phyloP scores from a whole-genome alignment of 2,888 invertebrate genomes.

The Gryllus longicercus region DNA sequence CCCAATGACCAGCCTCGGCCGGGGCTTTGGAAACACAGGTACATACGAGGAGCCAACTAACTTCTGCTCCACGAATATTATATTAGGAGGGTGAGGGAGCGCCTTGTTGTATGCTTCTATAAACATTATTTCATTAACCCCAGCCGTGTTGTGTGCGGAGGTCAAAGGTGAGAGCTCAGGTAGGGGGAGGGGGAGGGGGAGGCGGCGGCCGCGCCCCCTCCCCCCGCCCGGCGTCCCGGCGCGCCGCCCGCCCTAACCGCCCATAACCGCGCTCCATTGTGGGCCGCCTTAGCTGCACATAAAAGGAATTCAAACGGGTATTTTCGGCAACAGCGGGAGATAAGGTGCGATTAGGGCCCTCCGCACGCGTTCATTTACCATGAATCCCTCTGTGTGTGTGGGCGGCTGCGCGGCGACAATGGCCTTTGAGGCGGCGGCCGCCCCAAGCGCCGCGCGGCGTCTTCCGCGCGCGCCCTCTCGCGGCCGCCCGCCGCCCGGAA shows the following conservation, averaged over 20 bases:
- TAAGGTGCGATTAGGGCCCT: too few species aligned
- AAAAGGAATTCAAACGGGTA: too few species aligned
- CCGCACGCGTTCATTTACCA: too few species aligned
- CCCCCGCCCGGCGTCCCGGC: not conserved
- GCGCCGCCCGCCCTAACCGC: not conserved
- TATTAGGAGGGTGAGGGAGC: constrained; percentile 3
- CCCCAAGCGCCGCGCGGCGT: too few species aligned
- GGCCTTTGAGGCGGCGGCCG: too few species aligned
- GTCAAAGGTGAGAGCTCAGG: constrained; percentile 8
- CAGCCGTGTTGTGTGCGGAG: constrained; percentile 17
- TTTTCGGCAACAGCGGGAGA: too few species aligned
- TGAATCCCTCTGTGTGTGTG: too few species aligned
- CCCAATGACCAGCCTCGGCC: not conserved
- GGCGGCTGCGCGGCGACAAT: too few species aligned
- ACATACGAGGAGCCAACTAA: not conserved
- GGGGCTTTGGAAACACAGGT: constrained; percentile 8
- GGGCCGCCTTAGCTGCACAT: too few species aligned
- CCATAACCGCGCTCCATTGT: too few species aligned
- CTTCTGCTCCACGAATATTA: constrained; percentile 1
- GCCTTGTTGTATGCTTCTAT: constrained; percentile 8
- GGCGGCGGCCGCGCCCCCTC: not conserved
- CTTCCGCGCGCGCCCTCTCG: too few species aligned
- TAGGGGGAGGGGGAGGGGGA: not conserved
- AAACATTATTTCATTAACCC: constrained; percentile 17
- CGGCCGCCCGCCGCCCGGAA: too few species aligned